Evolutionary conservation across 2,888 invertebrate genomes (phyloP).

Genomic region (Nipponacmea schrenckii): DNA sequence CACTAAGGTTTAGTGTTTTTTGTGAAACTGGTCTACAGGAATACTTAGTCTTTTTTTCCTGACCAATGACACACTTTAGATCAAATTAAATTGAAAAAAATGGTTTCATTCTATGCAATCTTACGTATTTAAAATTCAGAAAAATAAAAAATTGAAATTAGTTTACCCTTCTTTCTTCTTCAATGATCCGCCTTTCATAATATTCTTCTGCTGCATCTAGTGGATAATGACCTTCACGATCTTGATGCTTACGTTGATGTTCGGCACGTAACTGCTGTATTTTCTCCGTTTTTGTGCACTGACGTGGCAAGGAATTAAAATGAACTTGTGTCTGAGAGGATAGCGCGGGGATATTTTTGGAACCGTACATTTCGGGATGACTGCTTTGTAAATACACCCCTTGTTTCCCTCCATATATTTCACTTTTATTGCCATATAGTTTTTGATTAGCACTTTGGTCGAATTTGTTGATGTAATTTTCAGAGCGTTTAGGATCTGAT

Average conservation of each 20-base stretch:
- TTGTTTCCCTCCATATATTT: background rate
- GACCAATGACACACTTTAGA: too few relatives aligned
- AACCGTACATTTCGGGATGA: background rate
- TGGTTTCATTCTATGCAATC: too few relatives aligned
- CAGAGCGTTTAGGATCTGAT: constrained; percentile 26
- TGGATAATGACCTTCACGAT: constrained; percentile 74
- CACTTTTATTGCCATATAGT: background rate
- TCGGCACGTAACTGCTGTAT: constrained; percentile 71
- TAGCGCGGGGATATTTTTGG: background rate
- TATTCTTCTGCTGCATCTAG: constrained; percentile 70
- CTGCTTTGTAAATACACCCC: background rate
- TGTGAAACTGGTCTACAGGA: too few relatives aligned
- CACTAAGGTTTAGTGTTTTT: too few relatives aligned
- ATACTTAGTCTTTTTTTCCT: too few relatives aligned
- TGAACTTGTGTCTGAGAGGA: background rate
- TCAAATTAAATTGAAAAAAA: too few relatives aligned
- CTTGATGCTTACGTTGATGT: constrained; percentile 73
- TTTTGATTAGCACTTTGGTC: background rate
- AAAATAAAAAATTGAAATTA: background rate
- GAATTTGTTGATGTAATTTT: background rate
- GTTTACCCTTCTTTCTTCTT: constrained; percentile 50
- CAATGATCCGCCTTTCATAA: constrained; percentile 56
- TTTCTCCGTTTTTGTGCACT: constrained; percentile 61
- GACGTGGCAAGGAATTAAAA: background rate
- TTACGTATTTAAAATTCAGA: too few relatives aligned